phyloP scores from a whole-genome alignment of 92 coral and sea anemone species.

The Ricordea florida region DNA sequence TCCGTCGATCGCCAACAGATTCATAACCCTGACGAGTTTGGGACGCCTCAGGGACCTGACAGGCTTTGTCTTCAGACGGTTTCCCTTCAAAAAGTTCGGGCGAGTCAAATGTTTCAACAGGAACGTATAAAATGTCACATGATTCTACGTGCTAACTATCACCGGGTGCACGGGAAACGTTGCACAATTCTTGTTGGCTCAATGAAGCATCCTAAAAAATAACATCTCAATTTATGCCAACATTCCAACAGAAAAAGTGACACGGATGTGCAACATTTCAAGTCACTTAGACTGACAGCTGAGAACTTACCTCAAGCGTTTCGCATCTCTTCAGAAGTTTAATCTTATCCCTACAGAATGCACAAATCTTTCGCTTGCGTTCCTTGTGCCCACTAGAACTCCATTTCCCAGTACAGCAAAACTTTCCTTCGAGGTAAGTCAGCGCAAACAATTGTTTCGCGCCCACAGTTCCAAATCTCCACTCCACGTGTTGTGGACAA shows the following conservation, averaged over 20 bases:
- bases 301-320: background rate
- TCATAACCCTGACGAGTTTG: background rate
- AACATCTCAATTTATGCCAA: background rate
- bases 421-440: background rate
- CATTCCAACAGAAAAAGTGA: background rate
- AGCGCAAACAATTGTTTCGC: background rate
- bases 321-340: background rate
- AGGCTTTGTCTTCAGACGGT: slow-evolving; percentile 18
- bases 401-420: slow-evolving; percentile 2
- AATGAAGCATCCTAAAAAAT: background rate
- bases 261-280: background rate
- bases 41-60: slow-evolving; percentile 10
- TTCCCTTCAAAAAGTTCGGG: background rate
- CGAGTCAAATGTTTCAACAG: background rate
- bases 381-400: slow-evolving; percentile 9
- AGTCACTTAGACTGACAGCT: background rate
- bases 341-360: slow-evolving; percentile 4
- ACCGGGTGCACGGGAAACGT: background rate
- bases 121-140: background rate
- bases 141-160: background rate
- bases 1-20: background rate
- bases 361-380: slow-evolving; percentile 11
- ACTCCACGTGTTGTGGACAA: slow-evolving; percentile 27
- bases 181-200: background rate
- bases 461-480: background rate